Evolutionary conservation across 1,140 invertebrate species (phyloP).

Genomic region (Hermetia illucens): DNA sequence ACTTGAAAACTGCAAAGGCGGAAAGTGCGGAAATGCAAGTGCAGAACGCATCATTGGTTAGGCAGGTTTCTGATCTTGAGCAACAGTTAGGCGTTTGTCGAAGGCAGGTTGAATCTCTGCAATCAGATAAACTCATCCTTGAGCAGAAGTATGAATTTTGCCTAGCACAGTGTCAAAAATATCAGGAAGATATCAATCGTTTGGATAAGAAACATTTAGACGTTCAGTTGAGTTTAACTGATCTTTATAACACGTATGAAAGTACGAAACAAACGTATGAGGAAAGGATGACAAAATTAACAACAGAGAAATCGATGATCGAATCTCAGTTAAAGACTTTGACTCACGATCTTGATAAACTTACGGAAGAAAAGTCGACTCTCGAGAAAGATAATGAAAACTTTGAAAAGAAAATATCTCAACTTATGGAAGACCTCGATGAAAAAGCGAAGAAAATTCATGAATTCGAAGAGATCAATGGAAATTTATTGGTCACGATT

Average conservation of each 20-base stretch:
- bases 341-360: too few relatives aligned
- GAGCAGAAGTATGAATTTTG: background rate
- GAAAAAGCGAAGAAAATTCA: background rate
- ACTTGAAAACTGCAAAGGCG: constrained; percentile 2
- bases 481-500: too few relatives aligned
- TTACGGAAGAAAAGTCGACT: too few relatives aligned
- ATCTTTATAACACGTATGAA: too few relatives aligned
- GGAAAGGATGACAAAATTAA: too few relatives aligned
- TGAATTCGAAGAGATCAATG: too few relatives aligned
- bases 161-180: background rate
- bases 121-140: background rate
- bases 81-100: background rate
- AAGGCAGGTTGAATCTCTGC: background rate
- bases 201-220: background rate
- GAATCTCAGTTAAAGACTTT: too few relatives aligned
- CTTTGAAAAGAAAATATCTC: background rate
- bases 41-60: background rate
- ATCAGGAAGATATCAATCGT: background rate
- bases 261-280: too few relatives aligned
- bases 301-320: too few relatives aligned
- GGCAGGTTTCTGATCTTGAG: background rate
- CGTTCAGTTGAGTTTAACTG: background rate
- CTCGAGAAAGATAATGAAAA: background rate
- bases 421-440: background rate
- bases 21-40: background rate